These are phyloP conservation scores for Anastatus disparis DNA, from an alignment of 1,140 invertebrate genomes.

Conservation along the genomic window DNA sequence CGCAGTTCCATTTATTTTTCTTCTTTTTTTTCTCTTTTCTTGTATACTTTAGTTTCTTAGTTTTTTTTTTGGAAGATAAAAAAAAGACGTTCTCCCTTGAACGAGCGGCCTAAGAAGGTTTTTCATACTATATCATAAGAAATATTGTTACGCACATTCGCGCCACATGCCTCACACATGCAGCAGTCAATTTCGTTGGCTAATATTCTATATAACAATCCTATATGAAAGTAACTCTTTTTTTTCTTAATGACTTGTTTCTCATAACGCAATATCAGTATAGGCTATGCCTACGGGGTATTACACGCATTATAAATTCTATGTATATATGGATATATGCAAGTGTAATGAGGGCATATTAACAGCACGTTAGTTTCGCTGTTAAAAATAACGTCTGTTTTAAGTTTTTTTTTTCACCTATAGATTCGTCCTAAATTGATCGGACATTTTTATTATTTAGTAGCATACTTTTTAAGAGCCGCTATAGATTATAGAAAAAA, in stretches of 20 bases:
- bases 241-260: no score
- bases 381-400: no score
- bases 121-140: conserved; percentile 10
- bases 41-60: background rate
- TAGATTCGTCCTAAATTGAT: conserved; percentile 7
- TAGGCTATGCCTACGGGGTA: background rate
- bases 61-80: conserved; percentile 5
- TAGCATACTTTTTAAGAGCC: conserved; percentile 10
- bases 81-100: no score
- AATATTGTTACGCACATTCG: conserved; percentile 33
- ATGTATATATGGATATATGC: no score
- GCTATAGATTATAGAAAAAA: conserved; percentile 3
- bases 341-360: background rate
- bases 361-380: background rate
- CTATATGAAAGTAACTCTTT: background rate
- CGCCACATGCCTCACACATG: conserved; percentile 36
- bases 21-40: background rate
- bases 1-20: conserved; percentile 21
- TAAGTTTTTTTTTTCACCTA: background rate
- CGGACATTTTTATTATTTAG: no score
- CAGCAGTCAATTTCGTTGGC: conserved; percentile 28
- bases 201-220: conserved; percentile 35
- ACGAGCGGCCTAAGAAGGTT: conserved; percentile 15
- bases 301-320: background rate
- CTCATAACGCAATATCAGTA: background rate